A percentile compares a stretch with the other conserved stretches of the same genome.
These are phyloP conservation scores for Hydrolagus colliei DNA, from an alignment of 2,797 vertebrate genomes.

Conservation along the genomic window DNA sequence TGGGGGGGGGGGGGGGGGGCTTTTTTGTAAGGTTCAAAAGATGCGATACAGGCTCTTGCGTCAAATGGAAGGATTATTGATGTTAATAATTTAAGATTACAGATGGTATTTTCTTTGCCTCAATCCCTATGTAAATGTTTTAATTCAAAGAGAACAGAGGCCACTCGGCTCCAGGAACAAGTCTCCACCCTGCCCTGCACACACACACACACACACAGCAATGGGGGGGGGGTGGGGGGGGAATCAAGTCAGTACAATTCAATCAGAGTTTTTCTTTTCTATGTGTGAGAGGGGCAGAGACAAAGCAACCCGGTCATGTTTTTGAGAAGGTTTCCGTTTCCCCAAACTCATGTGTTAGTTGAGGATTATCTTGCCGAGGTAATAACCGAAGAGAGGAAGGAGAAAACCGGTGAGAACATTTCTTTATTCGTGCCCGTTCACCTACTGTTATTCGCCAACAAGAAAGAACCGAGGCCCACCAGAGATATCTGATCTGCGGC, in stretches of 20 bases:
- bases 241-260: neutral
- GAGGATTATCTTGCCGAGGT: neutral
- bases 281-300: too few relatives aligned
- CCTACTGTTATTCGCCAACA: neutral
- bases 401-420: neutral
- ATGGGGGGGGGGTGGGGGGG: neutral
- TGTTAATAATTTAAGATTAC: neutral
- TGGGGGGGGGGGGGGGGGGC: neutral
- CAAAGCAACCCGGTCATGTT: too few relatives aligned
- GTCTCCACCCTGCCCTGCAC: too few relatives aligned
- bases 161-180: conserved; percentile 67
- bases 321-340: too few relatives aligned
- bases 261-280: too few relatives aligned
- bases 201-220: too few relatives aligned
- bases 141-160: conserved; percentile 23
- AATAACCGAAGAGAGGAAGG: neutral
- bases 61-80: neutral
- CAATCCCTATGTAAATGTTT: neutral
- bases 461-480: neutral
- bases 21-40: neutral
- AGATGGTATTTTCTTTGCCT: neutral
- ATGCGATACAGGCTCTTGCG: neutral
- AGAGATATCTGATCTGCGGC: neutral
- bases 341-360: neutral
- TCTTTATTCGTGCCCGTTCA: conserved; percentile 11